These are phyloP conservation scores for Pegea sp. DNA, from an alignment of 23 tunicate genomes.

Conservation along the genomic window DNA sequence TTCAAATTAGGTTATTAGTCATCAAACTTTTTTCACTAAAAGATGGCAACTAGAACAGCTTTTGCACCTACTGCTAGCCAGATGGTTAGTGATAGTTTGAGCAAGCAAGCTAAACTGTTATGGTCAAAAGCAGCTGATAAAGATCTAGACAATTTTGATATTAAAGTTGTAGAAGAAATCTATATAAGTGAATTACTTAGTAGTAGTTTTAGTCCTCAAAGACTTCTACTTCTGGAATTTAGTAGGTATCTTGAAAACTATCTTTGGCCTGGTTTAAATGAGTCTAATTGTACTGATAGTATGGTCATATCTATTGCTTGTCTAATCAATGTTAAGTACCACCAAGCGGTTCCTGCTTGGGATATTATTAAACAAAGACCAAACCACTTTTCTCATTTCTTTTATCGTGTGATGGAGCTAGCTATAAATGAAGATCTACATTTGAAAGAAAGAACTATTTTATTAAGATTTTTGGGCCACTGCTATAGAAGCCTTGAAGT, in stretches of 20 bases:
- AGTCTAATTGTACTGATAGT: conserved; percentile 28
- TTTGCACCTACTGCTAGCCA: conserved; percentile 79
- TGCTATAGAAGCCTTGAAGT: conserved; percentile 94
- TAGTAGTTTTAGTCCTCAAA: conserved; percentile 22
- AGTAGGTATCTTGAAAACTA: conserved; percentile 83
- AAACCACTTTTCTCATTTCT: conserved; percentile 43
- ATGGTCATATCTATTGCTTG: conserved; percentile 72
- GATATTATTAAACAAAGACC: conserved; percentile 53
- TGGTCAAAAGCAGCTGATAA: conserved; percentile 53
- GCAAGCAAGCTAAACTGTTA: conserved; percentile 45
- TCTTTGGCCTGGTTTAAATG: conserved; percentile 52
- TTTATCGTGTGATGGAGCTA: conserved; percentile 47
- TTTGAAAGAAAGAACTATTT: conserved; percentile 41
- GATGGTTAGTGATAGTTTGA: conserved; percentile 65
- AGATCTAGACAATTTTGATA: conserved; percentile 24
- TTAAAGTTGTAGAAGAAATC: conserved; percentile 24
- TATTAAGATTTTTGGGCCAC: conserved; percentile 73
- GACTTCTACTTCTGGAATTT: conserved; percentile 81
- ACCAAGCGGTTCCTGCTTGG: conserved; percentile 94
- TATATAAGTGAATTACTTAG: conserved; percentile 32
- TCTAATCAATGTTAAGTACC: conserved; percentile 75
- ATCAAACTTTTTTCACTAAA: no score
- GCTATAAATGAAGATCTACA: conserved; percentile 25
- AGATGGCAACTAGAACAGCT: conserved; percentile 79
- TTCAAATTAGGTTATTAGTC: no score